Base-by-base conservation (phyloP, 2,113 vertebrate species). In the Empidonax traillii region DNA sequence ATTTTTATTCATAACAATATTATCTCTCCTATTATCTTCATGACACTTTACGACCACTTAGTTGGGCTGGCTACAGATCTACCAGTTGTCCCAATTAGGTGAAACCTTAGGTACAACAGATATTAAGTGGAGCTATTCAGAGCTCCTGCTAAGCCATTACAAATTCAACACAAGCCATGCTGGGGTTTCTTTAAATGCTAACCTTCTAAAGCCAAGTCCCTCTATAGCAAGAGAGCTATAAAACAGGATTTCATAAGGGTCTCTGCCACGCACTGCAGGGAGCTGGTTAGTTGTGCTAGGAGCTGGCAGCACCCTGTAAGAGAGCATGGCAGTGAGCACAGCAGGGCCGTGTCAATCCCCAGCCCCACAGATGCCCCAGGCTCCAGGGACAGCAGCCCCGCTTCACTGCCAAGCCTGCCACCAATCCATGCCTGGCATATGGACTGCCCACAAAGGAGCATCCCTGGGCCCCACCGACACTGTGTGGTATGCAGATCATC, bases 281-380 rank as follows among this genome's bases (percentile, higher is more conserved):
- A 77, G 43, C 43, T 25, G 24, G 33, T 58, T n/a, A n/a, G 47
- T 43, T 55, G 35, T 23, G 1, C 19, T 4, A 43, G 82, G 51
- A 63, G 55, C 24, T 74, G 63, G 79, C 83, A 90, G 43, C 27
- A 9, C 33, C 35, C 67, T 18, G 21, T n/a, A 28, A 21, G 22
- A 18, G 27, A 73, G 46, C 0, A 0, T 2, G 2, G 46, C 1
- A 0, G 3, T 12, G n/a, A 72, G 67, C 52, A 12, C 30, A 5
- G 66, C 10, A 10, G 24, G 18, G 27, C 72, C 0, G 0, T 41
- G 77, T 30, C 1, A 0, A 25, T 30, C 28, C 20, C 30, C 1
- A 0, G 30, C 46, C 39, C 72, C 2, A 0, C 0, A 0, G 46
- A 33, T 56, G 33, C 19, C 39, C 33, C 0, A 0, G 52, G 44